Conservation (phyloP, 2,797 vertebrate species). For the Ibycter americanus region DNA sequence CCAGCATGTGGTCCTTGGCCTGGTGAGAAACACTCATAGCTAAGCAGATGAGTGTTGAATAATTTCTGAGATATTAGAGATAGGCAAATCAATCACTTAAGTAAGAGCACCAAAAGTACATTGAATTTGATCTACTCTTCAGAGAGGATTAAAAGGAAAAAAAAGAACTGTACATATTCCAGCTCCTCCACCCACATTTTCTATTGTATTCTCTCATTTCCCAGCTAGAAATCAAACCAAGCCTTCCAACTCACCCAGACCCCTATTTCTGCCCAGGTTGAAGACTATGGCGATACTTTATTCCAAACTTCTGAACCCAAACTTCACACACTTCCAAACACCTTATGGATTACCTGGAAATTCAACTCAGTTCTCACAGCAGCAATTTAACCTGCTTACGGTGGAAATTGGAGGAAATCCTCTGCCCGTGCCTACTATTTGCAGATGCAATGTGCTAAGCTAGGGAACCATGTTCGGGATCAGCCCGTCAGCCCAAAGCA, state of each 20-base stretch:
- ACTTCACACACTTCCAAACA: neutral
- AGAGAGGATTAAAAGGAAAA: neutral
- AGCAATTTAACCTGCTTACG: neutral
- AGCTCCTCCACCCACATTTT: neutral
- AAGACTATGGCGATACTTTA: rapidly evolving
- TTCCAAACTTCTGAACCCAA: neutral
- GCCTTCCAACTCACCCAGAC: neutral
- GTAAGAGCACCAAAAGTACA: neutral
- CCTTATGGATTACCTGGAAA: neutral
- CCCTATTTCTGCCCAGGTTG: neutral
- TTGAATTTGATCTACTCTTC: neutral
- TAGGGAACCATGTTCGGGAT: neutral
- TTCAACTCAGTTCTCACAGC: neutral
- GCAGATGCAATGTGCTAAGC: neutral
- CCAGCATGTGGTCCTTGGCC: neutral
- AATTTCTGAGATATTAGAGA: neutral
- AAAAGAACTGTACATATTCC: neutral
- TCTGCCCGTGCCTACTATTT: neutral
- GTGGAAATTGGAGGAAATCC: neutral
- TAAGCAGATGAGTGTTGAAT: neutral
- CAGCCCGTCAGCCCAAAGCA: neutral
- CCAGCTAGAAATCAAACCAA: neutral
- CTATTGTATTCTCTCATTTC: neutral
- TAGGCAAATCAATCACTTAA: neutral
- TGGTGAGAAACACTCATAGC: neutral